Percentiles rank a stretch among this genome's conserved stretches.
Conservation (phyloP, 2,888 invertebrate genomes). For the Euspilapteryx auroguttella region DNA sequence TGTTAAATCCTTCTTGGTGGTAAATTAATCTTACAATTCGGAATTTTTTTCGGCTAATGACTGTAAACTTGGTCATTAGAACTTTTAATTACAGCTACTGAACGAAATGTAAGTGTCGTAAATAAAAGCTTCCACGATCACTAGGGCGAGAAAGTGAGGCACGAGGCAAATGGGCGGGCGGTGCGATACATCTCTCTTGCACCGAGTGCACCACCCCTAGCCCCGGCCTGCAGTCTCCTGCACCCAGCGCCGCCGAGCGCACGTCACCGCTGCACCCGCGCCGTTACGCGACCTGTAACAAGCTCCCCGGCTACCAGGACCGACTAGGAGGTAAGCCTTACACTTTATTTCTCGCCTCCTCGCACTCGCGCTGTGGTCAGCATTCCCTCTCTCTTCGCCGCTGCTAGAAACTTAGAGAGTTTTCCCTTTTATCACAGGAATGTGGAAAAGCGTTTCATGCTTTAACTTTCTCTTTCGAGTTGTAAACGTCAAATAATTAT, state of each 20-base stretch:
- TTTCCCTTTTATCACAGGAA: constrained; percentile 57
- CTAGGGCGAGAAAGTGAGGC: constrained; percentile 58
- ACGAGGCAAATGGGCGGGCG: constrained; percentile 47
- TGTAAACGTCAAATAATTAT: constrained; percentile 35
- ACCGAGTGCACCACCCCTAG: constrained; percentile 45
- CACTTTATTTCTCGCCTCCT: constrained; percentile 28
- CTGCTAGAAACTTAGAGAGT: constrained; percentile 23
- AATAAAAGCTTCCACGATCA: constrained; percentile 11
- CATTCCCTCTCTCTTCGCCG: background rate
- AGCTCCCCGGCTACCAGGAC: constrained; percentile 45
- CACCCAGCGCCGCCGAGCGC: constrained; percentile 26
- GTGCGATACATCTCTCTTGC: constrained; percentile 57
- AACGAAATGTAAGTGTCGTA: constrained; percentile 12
- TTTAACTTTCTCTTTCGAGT: constrained; percentile 54
- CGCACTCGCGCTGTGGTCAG: constrained; percentile 15
- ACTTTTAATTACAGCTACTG: constrained; percentile 8
- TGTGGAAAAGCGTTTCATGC: constrained; percentile 52
- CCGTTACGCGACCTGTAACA: constrained; percentile 54
- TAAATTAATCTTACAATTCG: no score
- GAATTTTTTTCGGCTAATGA: no score
- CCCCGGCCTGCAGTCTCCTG: constrained; percentile 40
- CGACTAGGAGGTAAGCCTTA: constrained; percentile 45
- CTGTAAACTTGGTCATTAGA: constrained; percentile 10
- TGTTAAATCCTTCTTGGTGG: no score
- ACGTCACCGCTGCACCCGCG: constrained; percentile 27